Percentiles rank a stretch among this genome's conserved stretches.
These are phyloP conservation scores for Aix galericulata DNA, from an alignment of 2,113 vertebrate species.

Conservation along the genomic window DNA sequence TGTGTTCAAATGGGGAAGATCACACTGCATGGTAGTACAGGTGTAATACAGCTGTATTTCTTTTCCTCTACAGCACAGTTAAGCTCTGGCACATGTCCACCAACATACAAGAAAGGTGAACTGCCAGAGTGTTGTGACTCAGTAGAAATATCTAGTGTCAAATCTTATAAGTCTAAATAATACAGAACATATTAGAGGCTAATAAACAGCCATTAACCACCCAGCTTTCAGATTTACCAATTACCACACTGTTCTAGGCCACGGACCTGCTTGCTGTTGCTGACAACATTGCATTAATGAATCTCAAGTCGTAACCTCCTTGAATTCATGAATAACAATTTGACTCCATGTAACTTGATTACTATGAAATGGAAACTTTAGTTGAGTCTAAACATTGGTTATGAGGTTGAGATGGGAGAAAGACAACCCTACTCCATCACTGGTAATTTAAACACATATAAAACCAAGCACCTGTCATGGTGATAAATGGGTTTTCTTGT, in stretches of 20 bases:
- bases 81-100: not conserved
- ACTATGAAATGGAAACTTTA: slow-evolving; percentile 58
- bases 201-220: slow-evolving; percentile 62
- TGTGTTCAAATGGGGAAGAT: not conserved
- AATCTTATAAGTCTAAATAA: slow-evolving; percentile 61
- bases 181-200: slow-evolving; percentile 46
- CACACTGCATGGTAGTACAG: not conserved
- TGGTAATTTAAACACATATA: slow-evolving; percentile 68
- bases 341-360: slow-evolving; percentile 56
- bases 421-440: slow-evolving; percentile 68
- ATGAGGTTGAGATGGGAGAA: slow-evolving; percentile 62
- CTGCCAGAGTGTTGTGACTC: slow-evolving; percentile 38
- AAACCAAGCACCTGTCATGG: slow-evolving; percentile 54
- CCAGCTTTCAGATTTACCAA: slow-evolving; percentile 45
- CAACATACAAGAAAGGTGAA: slow-evolving; percentile 11
- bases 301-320: slow-evolving; percentile 37
- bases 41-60: not conserved
- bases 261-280: not conserved
- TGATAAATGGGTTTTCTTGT: slow-evolving; percentile 76
- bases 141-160: slow-evolving; percentile 53
- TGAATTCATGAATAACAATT: slow-evolving; percentile 68
- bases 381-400: slow-evolving; percentile 63
- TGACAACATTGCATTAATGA: slow-evolving; percentile 55
- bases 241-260: slow-evolving; percentile 31
- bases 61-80: not conserved